Conservation (phyloP, 2,888 invertebrate genomes). For the Horisme vitalbata region DNA sequence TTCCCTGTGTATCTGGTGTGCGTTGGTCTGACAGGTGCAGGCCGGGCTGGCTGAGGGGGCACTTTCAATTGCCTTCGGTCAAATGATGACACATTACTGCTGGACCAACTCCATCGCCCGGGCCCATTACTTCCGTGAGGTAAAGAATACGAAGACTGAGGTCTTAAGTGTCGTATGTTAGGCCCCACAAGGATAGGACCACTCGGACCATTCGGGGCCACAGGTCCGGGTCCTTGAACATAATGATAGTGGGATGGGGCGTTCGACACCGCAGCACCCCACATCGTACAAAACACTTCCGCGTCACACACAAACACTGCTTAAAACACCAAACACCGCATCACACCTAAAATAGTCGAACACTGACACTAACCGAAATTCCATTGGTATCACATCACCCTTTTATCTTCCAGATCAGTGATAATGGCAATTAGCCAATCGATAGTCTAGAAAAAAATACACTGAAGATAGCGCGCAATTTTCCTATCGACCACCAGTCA, state of each 20-base stretch:
- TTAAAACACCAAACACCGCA: slow-evolving; percentile 63
- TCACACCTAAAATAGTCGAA: slow-evolving; percentile 54
- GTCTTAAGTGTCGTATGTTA: slow-evolving; percentile 63
- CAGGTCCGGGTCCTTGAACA: slow-evolving; percentile 61
- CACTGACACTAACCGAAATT: slow-evolving; percentile 64
- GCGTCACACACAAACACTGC: slow-evolving; percentile 56
- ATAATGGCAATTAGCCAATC: slow-evolving; percentile 65
- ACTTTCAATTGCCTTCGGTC: slow-evolving; percentile 75
- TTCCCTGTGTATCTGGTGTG: slow-evolving; percentile 60
- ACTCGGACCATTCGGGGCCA: slow-evolving; percentile 61
- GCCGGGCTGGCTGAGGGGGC: slow-evolving; percentile 71
- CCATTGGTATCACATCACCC: slow-evolving; percentile 49
- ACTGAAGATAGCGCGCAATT: slow-evolving; percentile 57
- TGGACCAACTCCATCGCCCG: slow-evolving; percentile 81
- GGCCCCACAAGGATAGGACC: slow-evolving; percentile 69
- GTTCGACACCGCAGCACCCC: slow-evolving; percentile 76
- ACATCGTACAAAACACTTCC: slow-evolving; percentile 62
- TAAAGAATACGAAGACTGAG: slow-evolving; percentile 79
- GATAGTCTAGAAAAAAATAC: slow-evolving; percentile 53
- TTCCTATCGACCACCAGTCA: slow-evolving; percentile 55
- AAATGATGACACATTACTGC: slow-evolving; percentile 78
- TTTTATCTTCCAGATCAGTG: slow-evolving; percentile 60
- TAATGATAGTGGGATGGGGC: slow-evolving; percentile 72
- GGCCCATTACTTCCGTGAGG: slow-evolving; percentile 82
- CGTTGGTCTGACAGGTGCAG: slow-evolving; percentile 67